Evolutionary conservation across 2,113 vertebrate species (phyloP).

Genomic region (Pseudopodoces humilis): DNA sequence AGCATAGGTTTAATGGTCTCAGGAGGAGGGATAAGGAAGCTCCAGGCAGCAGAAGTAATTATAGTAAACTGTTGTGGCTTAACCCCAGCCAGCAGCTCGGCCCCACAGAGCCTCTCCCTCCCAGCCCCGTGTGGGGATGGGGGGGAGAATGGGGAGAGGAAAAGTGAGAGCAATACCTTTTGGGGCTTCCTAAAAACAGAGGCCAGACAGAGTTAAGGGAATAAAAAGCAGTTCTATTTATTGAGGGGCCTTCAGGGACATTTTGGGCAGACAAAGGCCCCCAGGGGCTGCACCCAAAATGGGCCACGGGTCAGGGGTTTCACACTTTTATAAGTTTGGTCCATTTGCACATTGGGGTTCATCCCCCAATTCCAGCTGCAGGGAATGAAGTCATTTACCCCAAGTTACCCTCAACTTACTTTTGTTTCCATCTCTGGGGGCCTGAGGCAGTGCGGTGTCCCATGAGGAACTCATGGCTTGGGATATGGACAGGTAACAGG

Average conservation of each 20-base stretch:
- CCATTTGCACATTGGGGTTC: not conserved
- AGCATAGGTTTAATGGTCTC: slow-evolving; percentile 38
- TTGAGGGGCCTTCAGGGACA: not conserved
- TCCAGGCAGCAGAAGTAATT: slow-evolving; percentile 17
- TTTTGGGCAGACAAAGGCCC: fast-evolving
- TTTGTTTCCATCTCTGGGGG: not conserved
- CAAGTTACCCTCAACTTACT: not conserved
- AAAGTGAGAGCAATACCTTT: not conserved
- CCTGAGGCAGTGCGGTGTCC: not conserved
- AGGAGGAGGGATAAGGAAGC: not conserved
- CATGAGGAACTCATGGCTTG: not conserved
- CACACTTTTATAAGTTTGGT: not conserved
- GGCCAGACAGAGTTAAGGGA: not conserved
- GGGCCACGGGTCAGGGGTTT: not conserved
- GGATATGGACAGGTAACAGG: not conserved
- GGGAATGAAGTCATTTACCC: not conserved
- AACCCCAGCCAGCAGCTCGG: not conserved
- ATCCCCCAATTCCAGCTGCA: not conserved
- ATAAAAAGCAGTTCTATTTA: not conserved
- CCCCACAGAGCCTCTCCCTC: not conserved
- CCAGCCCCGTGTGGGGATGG: not conserved
- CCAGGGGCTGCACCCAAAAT: not conserved
- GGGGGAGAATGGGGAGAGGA: not conserved
- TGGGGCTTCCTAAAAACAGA: not conserved
- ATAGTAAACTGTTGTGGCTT: slow-evolving; percentile 29